Base-by-base conservation (phyloP, 2,113 vertebrate species). In the Zapornia atra region DNA sequence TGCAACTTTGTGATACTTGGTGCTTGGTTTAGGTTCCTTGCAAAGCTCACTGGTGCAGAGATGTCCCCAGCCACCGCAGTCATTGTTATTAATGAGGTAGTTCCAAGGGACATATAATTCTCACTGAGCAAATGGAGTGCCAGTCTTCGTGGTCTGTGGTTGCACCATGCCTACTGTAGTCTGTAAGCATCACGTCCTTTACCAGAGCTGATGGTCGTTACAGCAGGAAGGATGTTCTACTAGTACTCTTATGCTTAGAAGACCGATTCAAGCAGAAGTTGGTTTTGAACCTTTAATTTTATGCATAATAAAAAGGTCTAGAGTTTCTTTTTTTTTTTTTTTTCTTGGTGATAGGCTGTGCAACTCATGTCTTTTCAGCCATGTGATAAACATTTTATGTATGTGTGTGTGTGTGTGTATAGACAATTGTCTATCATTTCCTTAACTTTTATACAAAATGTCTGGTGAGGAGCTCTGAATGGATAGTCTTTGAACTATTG, bases 21-120 rank as follows among this genome's bases (percentile, higher is more conserved):
- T 26, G 22, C 26, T 77, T 54, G 33, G 9, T 72, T 65, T 26
- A 57, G 12, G 24, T 83, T 82, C 42, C 36, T 83, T 64, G 60
- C 40, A 54, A 73, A 86, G 46, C 54, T 88, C 69, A 12, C 24
- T 2, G 2, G 65, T 12, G 20, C 9, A 26, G 26, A 25, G 33
- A 10, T 44, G 24, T 44, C 59, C 38, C 10, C 9, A 46, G 13
- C 38, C 20, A n/a, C 42, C 0, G 0, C 21, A n/a, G 28, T 50
- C 15, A 2, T 33, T 0, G 1, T 9, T 38, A 48, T 33, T 33
- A 72, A 51, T 64, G 33, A 66, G 51, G 20, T 63, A 54, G 20
- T 66, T 50, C 51, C 34, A 44, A 44, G 33, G 38, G 25, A 85
- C 24, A 5, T 69, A 3, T 31, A 54, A 61, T 61, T 84, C 44